phyloP scores from a whole-genome alignment of 2,797 vertebrate genomes.

The Trichosurus vulpecula region DNA sequence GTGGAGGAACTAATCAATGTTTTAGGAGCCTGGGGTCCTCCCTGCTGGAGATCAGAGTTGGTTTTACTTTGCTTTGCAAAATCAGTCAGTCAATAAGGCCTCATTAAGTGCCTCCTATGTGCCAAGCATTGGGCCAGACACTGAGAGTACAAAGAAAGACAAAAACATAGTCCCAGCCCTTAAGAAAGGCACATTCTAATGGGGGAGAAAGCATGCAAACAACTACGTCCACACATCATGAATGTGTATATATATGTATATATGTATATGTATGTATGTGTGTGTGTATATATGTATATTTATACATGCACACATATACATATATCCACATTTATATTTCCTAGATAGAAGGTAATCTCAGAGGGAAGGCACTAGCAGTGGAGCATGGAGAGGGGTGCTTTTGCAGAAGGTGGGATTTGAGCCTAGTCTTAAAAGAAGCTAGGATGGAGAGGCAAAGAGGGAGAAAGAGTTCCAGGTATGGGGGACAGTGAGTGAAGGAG shows the following conservation, averaged over 20 bases:
- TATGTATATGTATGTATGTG: no score
- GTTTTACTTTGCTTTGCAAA: background rate
- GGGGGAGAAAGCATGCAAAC: background rate
- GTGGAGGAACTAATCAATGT: background rate
- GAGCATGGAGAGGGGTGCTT: background rate
- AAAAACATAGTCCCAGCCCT: background rate
- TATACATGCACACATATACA: background rate
- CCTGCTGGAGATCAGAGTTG: background rate
- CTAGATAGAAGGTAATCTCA: background rate
- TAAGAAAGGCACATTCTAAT: background rate
- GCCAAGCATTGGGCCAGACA: background rate
- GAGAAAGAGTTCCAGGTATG: background rate
- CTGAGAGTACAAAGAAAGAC: background rate
- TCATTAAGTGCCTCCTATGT: background rate
- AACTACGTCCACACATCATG: background rate
- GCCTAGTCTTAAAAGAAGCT: background rate
- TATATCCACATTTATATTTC: background rate
- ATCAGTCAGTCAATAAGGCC: background rate
- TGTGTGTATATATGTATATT: no score
- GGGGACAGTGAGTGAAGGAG: background rate
- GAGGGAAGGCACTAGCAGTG: background rate
- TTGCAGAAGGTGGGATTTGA: background rate
- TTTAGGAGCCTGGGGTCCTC: no score
- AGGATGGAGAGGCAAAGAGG: background rate
- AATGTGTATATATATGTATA: background rate